A percentile compares a stretch with the other conserved stretches of the same genome.
phyloP scores from a whole-genome alignment of 2,113 vertebrate genomes.

The Alosa alosa region DNA sequence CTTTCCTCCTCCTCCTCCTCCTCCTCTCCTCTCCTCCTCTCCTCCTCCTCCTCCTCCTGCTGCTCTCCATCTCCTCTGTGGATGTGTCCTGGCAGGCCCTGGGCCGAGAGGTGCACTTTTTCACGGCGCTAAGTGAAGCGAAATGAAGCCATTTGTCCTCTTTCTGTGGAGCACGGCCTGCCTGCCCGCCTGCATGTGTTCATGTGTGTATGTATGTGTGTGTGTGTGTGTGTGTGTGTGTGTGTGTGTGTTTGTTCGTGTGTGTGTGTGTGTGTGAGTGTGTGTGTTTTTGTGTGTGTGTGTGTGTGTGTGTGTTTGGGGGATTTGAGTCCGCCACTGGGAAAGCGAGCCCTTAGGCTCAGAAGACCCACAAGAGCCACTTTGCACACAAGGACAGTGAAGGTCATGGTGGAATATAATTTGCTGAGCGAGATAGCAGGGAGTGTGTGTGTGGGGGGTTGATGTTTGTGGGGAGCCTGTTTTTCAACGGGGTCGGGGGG shows the following conservation, averaged over 20 bases:
- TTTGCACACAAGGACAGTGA: neutral
- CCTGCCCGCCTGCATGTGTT: neutral
- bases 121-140: neutral
- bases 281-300: neutral
- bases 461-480: neutral
- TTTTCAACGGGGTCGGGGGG: neutral
- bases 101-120: neutral
- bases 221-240: neutral
- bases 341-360: neutral
- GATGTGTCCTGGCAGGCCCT: neutral
- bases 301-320: neutral
- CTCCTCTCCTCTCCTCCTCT: neutral
- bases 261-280: neutral
- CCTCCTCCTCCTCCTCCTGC: neutral
- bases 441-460: too few relatives aligned
- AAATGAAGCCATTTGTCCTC: slow-evolving; percentile 5
- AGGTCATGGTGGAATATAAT: neutral
- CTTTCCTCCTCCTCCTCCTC: neutral
- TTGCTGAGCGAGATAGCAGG: neutral
- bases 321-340: neutral
- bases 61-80: neutral
- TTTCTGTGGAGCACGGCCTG: neutral
- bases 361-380: neutral
- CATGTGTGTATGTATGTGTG: neutral
- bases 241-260: neutral